Conservation (phyloP, 2,888 invertebrate species). For the Mermis nigrescens region DNA sequence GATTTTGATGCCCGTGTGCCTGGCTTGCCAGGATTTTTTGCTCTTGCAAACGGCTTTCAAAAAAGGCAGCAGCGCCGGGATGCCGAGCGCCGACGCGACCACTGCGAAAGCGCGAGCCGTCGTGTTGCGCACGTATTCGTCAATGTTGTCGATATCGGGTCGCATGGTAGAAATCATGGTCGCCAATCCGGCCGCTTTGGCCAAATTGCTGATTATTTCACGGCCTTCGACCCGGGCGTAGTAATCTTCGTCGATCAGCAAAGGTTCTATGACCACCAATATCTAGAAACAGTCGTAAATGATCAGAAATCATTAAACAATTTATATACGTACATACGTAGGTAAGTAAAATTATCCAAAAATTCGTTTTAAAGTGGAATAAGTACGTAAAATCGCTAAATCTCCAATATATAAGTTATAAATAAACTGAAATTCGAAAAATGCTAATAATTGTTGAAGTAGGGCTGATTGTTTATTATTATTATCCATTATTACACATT, state of each 20-base stretch:
- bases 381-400: too few relatives aligned
- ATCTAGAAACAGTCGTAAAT: slow-evolving; percentile 42
- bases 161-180: slow-evolving; percentile 99
- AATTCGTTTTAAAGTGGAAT: too few relatives aligned
- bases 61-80: slow-evolving; percentile 87
- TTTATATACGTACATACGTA: too few relatives aligned
- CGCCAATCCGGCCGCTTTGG: slow-evolving; percentile 93
- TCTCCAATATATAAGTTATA: too few relatives aligned
- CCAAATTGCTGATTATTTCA: slow-evolving; percentile 94
- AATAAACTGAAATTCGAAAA: too few relatives aligned
- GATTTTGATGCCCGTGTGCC: slow-evolving; percentile 97
- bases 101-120: slow-evolving; percentile 99
- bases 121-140: slow-evolving; percentile 95
- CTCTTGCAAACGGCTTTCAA: slow-evolving; percentile 95
- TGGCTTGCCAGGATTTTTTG: slow-evolving; percentile 96
- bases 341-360: too few relatives aligned
- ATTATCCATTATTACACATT: too few relatives aligned
- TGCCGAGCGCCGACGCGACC: slow-evolving; percentile 92
- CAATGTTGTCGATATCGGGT: slow-evolving; percentile 97
- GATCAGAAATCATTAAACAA: too few relatives aligned
- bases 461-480: too few relatives aligned
- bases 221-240: slow-evolving; percentile 97
- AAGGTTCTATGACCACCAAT: slow-evolving; percentile 91
- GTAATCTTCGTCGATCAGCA: slow-evolving; percentile 97
- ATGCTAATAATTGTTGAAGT: too few relatives aligned